Evolutionary conservation across 2,797 vertebrate species (phyloP).

Genomic region (Eupleurogrammus muticus): DNA sequence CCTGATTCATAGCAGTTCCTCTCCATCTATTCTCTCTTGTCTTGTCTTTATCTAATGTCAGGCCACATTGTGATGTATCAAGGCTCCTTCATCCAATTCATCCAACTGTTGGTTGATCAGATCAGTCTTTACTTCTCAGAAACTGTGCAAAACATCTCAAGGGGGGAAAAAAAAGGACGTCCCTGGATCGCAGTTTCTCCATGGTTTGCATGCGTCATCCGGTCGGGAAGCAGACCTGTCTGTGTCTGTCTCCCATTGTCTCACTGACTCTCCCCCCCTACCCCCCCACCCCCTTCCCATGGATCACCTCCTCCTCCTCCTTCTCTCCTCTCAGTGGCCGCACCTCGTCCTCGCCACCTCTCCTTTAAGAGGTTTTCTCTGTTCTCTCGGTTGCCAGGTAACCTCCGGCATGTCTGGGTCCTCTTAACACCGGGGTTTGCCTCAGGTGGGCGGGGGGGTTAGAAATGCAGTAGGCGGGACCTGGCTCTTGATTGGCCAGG

Average conservation of each 20-base stretch:
- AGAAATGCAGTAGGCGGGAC: neutral
- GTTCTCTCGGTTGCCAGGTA: constrained; percentile 88
- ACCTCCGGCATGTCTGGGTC: constrained; percentile 84
- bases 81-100: constrained; percentile 6
- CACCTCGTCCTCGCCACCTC: constrained; percentile 77
- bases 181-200: neutral
- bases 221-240: constrained; percentile 32
- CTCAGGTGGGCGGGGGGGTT: neutral
- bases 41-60: too few relatives aligned
- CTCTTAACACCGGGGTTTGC: constrained; percentile 63
- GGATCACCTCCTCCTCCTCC: constrained; percentile 32
- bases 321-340: constrained; percentile 79
- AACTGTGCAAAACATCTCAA: neutral
- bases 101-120: neutral
- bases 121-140: neutral
- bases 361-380: constrained; percentile 86
- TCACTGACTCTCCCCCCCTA: constrained; percentile 49
- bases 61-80: neutral
- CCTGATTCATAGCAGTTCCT: too few relatives aligned
- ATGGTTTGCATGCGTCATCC: constrained; percentile 36
- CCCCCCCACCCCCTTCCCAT: constrained; percentile 21
- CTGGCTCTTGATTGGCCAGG: constrained; percentile 8
- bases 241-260: constrained; percentile 41
- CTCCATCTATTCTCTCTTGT: neutral
- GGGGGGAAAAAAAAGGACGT: neutral